Evolutionary conservation across 2,797 vertebrate genomes (phyloP).

Genomic region (Trachops cirrhosus): DNA sequence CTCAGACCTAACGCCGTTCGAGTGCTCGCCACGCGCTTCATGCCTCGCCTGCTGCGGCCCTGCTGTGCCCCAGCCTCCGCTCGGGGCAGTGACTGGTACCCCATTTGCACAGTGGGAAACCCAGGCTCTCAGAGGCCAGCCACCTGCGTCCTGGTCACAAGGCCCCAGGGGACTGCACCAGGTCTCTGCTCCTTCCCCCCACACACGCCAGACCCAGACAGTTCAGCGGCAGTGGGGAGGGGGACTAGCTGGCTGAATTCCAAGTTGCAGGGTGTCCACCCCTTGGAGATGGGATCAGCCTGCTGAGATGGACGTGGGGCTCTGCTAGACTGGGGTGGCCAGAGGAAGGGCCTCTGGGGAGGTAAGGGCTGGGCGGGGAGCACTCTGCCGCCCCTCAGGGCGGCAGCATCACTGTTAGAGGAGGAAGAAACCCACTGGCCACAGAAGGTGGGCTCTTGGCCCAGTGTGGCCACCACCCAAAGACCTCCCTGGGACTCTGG

Average conservation of each 20-base stretch:
- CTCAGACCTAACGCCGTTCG: not conserved
- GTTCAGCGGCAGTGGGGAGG: not conserved
- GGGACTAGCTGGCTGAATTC: not conserved
- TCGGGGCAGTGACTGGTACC: not conserved
- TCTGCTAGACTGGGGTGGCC: too few species aligned
- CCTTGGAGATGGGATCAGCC: not conserved
- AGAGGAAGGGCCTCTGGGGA: not conserved
- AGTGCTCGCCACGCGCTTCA: fast-evolving
- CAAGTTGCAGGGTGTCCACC: not conserved
- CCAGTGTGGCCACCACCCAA: not conserved
- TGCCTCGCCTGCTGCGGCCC: too few species aligned
- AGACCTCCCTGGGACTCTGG: not conserved
- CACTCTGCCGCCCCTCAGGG: not conserved
- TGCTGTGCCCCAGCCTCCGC: fast-evolving
- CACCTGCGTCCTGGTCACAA: not conserved
- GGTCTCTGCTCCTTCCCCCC: too few species aligned
- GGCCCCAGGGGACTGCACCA: not conserved
- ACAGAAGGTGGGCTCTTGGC: not conserved
- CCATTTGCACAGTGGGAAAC: not conserved
- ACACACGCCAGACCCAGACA: not conserved
- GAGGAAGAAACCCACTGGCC: not conserved
- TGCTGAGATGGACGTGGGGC: not conserved
- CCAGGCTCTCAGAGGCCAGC: not conserved
- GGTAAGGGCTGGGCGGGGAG: not conserved
- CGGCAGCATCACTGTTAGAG: not conserved